Evolutionary conservation across 2,888 invertebrate genomes (phyloP).

Genomic region (Agrypnus murinus): DNA sequence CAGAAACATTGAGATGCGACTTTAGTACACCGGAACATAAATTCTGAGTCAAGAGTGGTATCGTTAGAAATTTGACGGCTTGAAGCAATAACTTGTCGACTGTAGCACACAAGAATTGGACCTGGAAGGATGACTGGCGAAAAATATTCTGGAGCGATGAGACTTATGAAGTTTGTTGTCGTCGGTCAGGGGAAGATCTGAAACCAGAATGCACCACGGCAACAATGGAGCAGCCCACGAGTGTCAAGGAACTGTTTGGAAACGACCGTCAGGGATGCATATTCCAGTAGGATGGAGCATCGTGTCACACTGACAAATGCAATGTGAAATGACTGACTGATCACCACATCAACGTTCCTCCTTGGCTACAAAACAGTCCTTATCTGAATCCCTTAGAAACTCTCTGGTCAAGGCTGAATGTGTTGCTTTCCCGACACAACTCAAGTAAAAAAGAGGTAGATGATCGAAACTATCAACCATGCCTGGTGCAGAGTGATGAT

Average conservation of each 20-base stretch:
- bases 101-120: no score
- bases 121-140: no score
- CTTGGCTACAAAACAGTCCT: background rate
- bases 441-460: no score
- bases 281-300: background rate
- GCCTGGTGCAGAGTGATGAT: no score
- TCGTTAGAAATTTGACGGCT: no score
- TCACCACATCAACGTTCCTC: background rate
- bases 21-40: no score
- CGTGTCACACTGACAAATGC: background rate
- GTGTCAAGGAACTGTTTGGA: background rate
- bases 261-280: background rate
- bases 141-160: background rate
- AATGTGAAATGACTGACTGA: background rate
- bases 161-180: background rate
- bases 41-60: no score
- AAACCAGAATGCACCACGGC: background rate
- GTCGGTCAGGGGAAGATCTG: background rate
- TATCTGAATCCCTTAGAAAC: background rate
- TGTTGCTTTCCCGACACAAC: no score
- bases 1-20: no score
- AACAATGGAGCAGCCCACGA: background rate
- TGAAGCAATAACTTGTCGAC: no score
- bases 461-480: no score
- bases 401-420: no score